Evolutionary conservation across 1,140 invertebrate genomes (phyloP).

Genomic region (Drosophila malerkotliana): DNA sequence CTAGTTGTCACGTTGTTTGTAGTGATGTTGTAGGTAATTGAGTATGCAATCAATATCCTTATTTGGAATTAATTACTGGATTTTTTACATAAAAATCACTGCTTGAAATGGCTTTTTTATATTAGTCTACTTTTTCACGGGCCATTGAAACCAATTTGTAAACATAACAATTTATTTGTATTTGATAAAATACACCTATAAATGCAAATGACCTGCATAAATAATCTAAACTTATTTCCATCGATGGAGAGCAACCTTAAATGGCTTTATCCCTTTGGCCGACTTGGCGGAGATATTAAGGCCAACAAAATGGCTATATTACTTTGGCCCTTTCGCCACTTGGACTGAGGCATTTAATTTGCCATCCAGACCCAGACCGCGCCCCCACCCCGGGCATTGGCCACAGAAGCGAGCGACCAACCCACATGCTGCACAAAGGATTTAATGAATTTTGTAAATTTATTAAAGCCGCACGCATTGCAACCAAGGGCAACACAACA

Average conservation of each 20-base stretch:
- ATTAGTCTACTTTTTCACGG: conserved; percentile 6
- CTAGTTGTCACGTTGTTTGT: neutral
- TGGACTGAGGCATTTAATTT: conserved; percentile 43
- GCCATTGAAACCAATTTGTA: conserved; percentile 10
- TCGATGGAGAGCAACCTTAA: neutral
- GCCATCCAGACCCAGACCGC: conserved; percentile 1
- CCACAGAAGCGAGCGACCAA: conserved; percentile 15
- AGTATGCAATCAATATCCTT: neutral
- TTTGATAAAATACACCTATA: neutral
- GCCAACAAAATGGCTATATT: conserved; percentile 49
- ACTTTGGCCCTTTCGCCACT: conserved; percentile 21
- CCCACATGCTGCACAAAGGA: conserved; percentile 55
- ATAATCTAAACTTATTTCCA: neutral
- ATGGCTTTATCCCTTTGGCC: conserved; percentile 6
- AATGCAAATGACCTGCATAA: neutral
- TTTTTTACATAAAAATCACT: neutral
- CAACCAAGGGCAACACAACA: conserved; percentile 31
- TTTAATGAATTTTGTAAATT: conserved; percentile 74
- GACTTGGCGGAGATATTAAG: conserved; percentile 21
- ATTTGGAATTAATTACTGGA: neutral
- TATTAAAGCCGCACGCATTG: conserved; percentile 71
- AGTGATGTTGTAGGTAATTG: neutral
- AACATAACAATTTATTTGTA: conserved; percentile 3
- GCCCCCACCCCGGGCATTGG: conserved; percentile 10
- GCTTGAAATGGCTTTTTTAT: neutral